Base-by-base conservation (phyloP, 2,888 invertebrate species). In the Smittia aterrima region DNA sequence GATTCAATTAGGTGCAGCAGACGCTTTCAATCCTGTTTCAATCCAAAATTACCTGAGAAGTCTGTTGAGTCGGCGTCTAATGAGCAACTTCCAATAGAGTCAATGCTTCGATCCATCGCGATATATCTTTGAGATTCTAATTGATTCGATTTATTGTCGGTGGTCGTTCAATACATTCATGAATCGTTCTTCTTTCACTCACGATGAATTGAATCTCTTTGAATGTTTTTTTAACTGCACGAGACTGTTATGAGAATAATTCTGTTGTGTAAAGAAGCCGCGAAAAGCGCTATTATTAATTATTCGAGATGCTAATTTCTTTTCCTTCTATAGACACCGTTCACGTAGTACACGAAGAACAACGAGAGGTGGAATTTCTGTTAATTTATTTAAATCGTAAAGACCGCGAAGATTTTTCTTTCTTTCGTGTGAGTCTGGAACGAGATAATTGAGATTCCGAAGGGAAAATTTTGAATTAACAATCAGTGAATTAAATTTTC, bases 51-150 rank as follows among this genome's bases (percentile, higher is more conserved):
- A 90, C 90, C 90, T 90, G 90, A 88, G 79, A 89, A 86, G 79
- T 90, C 90, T 76, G 88, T 80, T 75, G 89, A 90, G 80, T 93
- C 92, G 82, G 92, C 91, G 83, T 93, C 93, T 80, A 93, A 85
- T 78, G 93, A 93, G 84, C 93, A 93, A 85, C 91, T 91, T 79
- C 93, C 93, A 79, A 93, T 93, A 75, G 93, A 93, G 83, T 93
- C 93, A 83, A 90, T 87, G 25, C 91, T 91, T 78, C 88, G 87
- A 84, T 90, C 90, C 90, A 90, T 90, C 47, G 9, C 62, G 11
- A 13, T 47, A 3, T n/a, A n/a, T 27, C n/a, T 64, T 64, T 16
- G n/a, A 18, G 18, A 7, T 7, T 58, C n/a, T 58, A 58, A 27
- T 72, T 40, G 11, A 18, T 71, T 62, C 32, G 6, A 24, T 18